These are phyloP conservation scores for Panthera tigris DNA, from an alignment of 2,113 vertebrate genomes.

Conservation along the genomic window DNA sequence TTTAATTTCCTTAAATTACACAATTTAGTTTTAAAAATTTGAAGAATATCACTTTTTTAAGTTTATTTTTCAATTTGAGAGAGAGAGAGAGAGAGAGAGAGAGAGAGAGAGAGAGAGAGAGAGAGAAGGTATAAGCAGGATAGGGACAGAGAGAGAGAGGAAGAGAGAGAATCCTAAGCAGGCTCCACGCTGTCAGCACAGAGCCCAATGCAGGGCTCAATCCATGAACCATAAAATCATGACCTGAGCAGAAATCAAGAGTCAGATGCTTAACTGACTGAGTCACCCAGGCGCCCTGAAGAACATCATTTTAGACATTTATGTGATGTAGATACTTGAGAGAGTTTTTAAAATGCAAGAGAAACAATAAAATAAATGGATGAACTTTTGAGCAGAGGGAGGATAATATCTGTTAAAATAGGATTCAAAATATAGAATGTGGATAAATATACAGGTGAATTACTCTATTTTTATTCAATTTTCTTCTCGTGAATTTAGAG, in stretches of 20 bases:
- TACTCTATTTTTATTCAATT: neutral
- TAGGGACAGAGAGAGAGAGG: no score
- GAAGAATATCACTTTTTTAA: neutral
- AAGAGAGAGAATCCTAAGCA: no score
- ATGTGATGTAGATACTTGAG: neutral
- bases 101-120: no score
- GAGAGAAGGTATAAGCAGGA: no score
- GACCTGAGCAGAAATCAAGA: no score
- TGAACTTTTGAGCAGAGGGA: neutral
- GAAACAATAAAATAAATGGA: neutral
- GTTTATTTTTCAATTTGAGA: no score
- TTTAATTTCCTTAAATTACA: neutral
- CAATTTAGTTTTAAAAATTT: neutral
- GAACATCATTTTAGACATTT: neutral
- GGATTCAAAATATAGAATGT: neutral
- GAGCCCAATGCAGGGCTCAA: no score
- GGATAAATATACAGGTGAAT: neutral
- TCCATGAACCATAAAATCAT: no score
- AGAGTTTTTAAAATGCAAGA: neutral
- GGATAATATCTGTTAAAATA: neutral
- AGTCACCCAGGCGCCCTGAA: neutral
- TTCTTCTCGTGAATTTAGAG: neutral
- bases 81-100: no score
- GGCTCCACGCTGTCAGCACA: no score
- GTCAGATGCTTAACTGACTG: no score